A percentile compares a stretch with the other conserved stretches of the same genome.
Conservation (phyloP, 2,797 vertebrate species). For the Percopsis omiscomaycus region DNA sequence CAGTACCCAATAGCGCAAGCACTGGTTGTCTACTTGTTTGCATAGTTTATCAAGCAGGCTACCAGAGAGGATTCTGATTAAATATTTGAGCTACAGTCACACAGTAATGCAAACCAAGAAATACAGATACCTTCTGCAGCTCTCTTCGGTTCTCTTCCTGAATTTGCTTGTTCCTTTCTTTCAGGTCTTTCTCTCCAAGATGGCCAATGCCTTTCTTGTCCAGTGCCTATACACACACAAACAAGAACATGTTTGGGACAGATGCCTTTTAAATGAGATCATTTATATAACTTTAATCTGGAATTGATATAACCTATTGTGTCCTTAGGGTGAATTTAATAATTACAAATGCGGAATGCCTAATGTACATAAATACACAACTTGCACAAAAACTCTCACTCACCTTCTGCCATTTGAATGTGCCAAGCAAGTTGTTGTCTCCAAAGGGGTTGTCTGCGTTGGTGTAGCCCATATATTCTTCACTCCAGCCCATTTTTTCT, state of each 20-base stretch:
- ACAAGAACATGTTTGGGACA: neutral
- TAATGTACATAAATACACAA: neutral
- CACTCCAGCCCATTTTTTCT: slow-evolving; percentile 99
- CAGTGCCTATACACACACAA: slow-evolving; percentile 79
- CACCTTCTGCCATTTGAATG: slow-evolving; percentile 98
- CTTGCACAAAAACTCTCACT: slow-evolving; percentile 13
- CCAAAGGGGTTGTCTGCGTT: slow-evolving; percentile 98
- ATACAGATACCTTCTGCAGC: slow-evolving; percentile 88
- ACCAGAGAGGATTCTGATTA: neutral
- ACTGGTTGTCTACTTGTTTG: too few species aligned
- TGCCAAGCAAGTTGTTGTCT: slow-evolving; percentile 95
- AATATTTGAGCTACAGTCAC: neutral
- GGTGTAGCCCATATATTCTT: slow-evolving; percentile 99
- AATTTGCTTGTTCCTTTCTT: slow-evolving; percentile 94
- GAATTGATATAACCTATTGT: neutral
- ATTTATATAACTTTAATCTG: neutral
- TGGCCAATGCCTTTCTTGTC: slow-evolving; percentile 95
- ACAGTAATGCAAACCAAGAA: neutral
- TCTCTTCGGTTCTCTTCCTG: slow-evolving; percentile 98
- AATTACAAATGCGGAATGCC: neutral
- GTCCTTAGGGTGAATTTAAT: neutral
- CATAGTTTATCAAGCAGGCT: too few species aligned
- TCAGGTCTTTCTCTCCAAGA: slow-evolving; percentile 93
- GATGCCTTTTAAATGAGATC: neutral
- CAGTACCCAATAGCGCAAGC: too few species aligned